Percentiles rank a stretch among this genome's conserved stretches.
Conservation (phyloP, 1,140 invertebrate genomes). For the Brachionus calyciflorus region DNA sequence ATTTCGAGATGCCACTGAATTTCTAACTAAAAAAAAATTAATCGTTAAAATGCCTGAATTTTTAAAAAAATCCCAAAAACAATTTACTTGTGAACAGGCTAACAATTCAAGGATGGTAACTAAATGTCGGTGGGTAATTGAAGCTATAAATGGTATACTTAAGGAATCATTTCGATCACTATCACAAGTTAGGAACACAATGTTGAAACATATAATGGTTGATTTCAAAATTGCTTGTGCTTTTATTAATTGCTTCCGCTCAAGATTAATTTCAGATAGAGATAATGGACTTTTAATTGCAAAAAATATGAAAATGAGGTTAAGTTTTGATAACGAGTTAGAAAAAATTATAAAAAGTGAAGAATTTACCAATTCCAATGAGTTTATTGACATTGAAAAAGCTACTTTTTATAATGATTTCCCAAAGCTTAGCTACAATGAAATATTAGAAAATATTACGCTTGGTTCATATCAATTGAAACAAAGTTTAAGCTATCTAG, state of each 20-base stretch:
- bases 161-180: neutral
- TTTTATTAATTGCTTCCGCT: neutral
- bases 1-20: neutral
- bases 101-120: neutral
- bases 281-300: neutral
- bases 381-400: no score
- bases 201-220: neutral
- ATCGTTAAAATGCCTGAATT: neutral
- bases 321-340: no score
- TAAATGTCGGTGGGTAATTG: neutral
- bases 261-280: neutral
- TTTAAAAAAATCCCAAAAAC: neutral
- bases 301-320: no score
- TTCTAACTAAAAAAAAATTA: neutral
- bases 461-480: neutral
- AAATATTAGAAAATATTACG: no score
- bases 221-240: conserved; percentile 3
- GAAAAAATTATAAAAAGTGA: no score
- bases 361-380: no score
- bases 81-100: neutral
- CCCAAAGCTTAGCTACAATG: no score
- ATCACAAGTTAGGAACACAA: neutral
- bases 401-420: no score
- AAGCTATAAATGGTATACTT: conserved; percentile 4
- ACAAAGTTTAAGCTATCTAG: conserved; percentile 1